Conservation (phyloP, 2,797 vertebrate genomes). For the Melanotaenia maccullochi region DNA sequence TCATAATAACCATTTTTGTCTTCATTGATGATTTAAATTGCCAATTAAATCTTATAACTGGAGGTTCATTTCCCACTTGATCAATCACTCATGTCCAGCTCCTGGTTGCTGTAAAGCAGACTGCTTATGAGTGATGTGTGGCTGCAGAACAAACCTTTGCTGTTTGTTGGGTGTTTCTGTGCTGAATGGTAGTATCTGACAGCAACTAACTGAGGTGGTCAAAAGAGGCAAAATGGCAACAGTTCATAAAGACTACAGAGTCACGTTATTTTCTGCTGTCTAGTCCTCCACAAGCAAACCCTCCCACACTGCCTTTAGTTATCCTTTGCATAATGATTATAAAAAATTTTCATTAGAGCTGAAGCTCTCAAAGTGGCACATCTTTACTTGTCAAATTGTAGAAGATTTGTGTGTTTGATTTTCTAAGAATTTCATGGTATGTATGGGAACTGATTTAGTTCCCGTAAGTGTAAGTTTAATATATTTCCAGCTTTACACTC, state of each 20-base stretch:
- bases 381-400: no score
- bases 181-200: background rate
- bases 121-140: background rate
- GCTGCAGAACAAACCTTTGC: background rate
- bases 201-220: background rate
- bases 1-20: background rate
- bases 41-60: background rate
- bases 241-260: background rate
- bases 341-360: no score
- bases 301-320: background rate
- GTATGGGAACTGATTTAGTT: no score
- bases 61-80: background rate
- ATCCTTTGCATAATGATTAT: no score
- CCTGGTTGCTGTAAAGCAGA: no score
- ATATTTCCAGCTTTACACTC: background rate
- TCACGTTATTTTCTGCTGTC: background rate
- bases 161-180: background rate
- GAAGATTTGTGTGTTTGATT: no score
- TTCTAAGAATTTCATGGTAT: no score
- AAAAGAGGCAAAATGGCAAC: background rate
- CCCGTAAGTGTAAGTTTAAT: background rate
- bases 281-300: background rate
- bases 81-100: background rate
- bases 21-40: background rate
- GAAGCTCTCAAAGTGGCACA: no score